Conservation (phyloP, 2,888 invertebrate species). For the Epistrophe grossulariae region DNA sequence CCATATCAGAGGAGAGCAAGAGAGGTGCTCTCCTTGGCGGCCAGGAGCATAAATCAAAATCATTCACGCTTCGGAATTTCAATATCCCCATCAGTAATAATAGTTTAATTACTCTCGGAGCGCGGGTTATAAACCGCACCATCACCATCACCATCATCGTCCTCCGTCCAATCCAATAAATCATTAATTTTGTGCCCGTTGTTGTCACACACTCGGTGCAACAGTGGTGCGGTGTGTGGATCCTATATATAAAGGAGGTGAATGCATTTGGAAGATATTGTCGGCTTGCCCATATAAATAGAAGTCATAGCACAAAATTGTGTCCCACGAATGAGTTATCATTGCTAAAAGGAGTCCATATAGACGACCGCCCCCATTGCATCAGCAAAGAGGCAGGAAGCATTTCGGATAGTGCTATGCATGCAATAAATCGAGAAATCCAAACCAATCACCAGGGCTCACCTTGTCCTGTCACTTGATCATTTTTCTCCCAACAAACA, state of each 20-base stretch:
- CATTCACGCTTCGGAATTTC: conserved; percentile 80
- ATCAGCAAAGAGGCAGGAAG: conserved; percentile 41
- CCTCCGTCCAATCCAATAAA: conserved; percentile 46
- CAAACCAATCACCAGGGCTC: conserved; percentile 73
- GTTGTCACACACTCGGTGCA: conserved; percentile 41
- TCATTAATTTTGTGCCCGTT: conserved; percentile 65
- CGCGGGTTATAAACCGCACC: conserved; percentile 49
- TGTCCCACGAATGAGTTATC: conserved; percentile 73
- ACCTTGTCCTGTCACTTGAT: conserved; percentile 75
- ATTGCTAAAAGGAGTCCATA: conserved; percentile 29
- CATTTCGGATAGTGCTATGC: conserved; percentile 57
- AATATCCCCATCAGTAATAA: conserved; percentile 73
- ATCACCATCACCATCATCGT: conserved; percentile 4
- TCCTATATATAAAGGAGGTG: neutral
- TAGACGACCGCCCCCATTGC: conserved; percentile 64
- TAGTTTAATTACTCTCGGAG: conserved; percentile 74
- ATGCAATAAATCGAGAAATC: conserved; percentile 68
- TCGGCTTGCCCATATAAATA: conserved; percentile 38
- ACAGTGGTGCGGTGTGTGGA: conserved; percentile 2
- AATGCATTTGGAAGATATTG: conserved; percentile 46
- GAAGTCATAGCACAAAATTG: conserved; percentile 53
- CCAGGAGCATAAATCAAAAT: conserved; percentile 82
- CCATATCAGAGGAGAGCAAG: neutral
- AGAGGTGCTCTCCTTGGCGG: conserved; percentile 3
- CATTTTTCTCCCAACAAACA: conserved; percentile 60